A percentile compares a stretch with the other conserved stretches of the same genome.
Conservation (phyloP, 2,113 vertebrate species). For the Amia ocellicauda region DNA sequence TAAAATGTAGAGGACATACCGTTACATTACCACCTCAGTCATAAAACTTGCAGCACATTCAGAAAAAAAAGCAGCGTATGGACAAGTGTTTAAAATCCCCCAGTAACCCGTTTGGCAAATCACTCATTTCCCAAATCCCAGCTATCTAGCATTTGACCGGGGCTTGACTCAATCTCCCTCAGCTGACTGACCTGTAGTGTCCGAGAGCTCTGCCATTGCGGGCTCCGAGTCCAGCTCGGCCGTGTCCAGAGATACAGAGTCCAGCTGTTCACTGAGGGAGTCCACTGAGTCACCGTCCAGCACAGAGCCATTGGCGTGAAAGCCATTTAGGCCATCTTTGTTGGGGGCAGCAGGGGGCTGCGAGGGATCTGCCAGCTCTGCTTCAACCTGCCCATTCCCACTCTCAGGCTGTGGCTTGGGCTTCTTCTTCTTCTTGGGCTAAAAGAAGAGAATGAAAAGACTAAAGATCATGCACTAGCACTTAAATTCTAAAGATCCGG, state of each 20-base stretch:
- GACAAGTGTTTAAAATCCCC: no score
- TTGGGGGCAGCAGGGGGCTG: conserved; percentile 38
- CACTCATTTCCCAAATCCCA: no score
- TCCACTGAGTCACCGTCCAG: conserved; percentile 83
- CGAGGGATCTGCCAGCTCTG: conserved; percentile 39
- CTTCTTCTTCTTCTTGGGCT: conserved; percentile 96
- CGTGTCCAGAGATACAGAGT: conserved; percentile 80
- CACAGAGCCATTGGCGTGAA: conserved; percentile 79
- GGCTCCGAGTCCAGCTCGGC: conserved; percentile 77
- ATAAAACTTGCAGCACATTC: no score
- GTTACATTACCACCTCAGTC: no score
- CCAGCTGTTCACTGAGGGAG: conserved; percentile 88
- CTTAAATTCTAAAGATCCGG: no score
- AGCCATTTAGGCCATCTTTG: conserved; percentile 78
- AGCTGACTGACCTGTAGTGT: conserved; percentile 62
- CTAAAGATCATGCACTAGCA: no score
- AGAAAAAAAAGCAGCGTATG: no score
- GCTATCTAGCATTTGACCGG: background rate
- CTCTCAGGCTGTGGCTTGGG: conserved; percentile 75
- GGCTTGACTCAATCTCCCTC: background rate
- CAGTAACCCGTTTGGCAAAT: no score
- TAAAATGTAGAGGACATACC: no score
- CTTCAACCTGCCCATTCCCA: conserved; percentile 43
- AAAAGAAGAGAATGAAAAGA: conserved; percentile 11
- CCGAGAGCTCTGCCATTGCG: conserved; percentile 47